A percentile compares a stretch with the other conserved stretches of the same genome.
phyloP scores from a whole-genome alignment of 1,140 invertebrate species.

The Papilio machaon region DNA sequence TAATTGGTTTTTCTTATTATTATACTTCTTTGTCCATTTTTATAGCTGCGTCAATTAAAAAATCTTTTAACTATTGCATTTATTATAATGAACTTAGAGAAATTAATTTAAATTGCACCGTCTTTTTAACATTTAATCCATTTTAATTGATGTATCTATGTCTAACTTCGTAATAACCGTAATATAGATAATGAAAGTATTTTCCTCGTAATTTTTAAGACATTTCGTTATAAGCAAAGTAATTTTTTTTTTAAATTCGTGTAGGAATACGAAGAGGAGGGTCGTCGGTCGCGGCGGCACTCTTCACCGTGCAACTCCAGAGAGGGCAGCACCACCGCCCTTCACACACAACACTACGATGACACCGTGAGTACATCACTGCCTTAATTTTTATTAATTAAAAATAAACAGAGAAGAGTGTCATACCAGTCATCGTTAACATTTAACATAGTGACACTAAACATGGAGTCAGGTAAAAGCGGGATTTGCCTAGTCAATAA shows the following conservation, averaged over 20 bases:
- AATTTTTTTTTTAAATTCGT: neutral
- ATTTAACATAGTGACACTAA: too few species aligned
- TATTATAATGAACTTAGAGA: neutral
- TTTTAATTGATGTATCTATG: neutral
- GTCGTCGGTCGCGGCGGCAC: slow-evolving; percentile 84
- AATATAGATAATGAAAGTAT: neutral
- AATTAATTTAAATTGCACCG: neutral
- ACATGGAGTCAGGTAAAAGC: too few species aligned
- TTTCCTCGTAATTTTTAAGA: neutral
- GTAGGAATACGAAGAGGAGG: slow-evolving; percentile 84
- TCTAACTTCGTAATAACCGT: neutral
- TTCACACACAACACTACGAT: slow-evolving; percentile 84
- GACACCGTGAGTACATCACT: slow-evolving; percentile 84
- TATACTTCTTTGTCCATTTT: neutral
- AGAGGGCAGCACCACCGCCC: slow-evolving; percentile 83
- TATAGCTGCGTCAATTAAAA: neutral
- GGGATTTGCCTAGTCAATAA: neutral
- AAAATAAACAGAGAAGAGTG: too few species aligned
- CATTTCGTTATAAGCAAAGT: neutral
- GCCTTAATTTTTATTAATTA: neutral
- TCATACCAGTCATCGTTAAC: too few species aligned
- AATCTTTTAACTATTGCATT: neutral
- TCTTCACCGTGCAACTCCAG: slow-evolving; percentile 85
- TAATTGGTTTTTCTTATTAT: neutral
- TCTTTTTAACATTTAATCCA: neutral